A percentile compares a stretch with the other conserved stretches of the same genome.
Conservation (phyloP, 2,797 vertebrate genomes). For the Galago senegalensis region DNA sequence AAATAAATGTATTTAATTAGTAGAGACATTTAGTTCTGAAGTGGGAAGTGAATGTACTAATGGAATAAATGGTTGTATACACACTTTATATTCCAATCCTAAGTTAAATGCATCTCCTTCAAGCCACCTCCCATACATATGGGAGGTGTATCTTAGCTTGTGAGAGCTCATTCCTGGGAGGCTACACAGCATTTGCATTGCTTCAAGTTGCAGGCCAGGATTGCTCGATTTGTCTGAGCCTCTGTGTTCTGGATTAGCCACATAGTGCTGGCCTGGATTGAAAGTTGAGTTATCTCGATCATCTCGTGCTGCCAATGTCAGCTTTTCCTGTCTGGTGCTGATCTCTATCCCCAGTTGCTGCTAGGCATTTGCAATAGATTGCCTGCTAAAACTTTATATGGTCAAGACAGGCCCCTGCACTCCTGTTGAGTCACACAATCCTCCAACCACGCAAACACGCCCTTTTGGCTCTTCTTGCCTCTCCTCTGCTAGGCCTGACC, state of each 20-base stretch:
- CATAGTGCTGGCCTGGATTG: background rate
- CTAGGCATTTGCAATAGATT: background rate
- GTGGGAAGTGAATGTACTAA: slow-evolving; percentile 71
- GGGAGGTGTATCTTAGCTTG: background rate
- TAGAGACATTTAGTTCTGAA: slow-evolving; percentile 75
- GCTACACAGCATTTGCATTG: background rate
- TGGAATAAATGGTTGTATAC: slow-evolving; percentile 75
- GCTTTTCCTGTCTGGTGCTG: background rate
- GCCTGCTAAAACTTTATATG: background rate
- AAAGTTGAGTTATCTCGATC: background rate
- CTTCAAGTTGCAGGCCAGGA: background rate
- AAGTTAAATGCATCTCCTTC: slow-evolving; percentile 65
- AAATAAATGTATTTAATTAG: slow-evolving; percentile 83
- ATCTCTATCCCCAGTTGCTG: background rate
- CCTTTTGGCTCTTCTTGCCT: background rate
- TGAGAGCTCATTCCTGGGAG: background rate
- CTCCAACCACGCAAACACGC: background rate
- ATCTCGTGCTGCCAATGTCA: background rate
- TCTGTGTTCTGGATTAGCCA: slow-evolving; percentile 17
- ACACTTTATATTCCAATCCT: slow-evolving; percentile 68
- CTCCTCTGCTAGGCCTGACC: background rate
- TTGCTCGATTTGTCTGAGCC: background rate
- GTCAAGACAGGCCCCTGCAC: background rate
- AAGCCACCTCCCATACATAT: background rate
- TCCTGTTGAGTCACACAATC: background rate